Evolutionary conservation across 2,888 invertebrate species (phyloP), one percentile per base, ranked within the genome.

Genomic region (Nasonovia ribisnigri): DNA sequence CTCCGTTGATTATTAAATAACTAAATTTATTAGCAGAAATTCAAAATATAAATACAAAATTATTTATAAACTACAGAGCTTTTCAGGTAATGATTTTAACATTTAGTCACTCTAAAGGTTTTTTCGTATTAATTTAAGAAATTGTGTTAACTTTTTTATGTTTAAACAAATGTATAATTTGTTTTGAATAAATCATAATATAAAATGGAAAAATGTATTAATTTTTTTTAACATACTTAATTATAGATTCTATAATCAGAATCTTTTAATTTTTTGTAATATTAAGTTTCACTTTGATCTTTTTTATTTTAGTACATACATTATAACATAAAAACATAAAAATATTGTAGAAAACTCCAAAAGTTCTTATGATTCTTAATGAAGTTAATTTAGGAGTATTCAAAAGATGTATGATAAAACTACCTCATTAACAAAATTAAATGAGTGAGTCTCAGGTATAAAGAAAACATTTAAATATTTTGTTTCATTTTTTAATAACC

Each of bases 101-200:
- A 88, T 88, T 92, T 92, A 88, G 29, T 77, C 88, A 88, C n/a
- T 54, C 46, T 88, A 51, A 77, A 88, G 51, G 51, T 54, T 92
- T 92, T 77, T 88, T 87, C 67, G 24, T 92, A 88, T 92, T 84
- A 51, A 77, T 90, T 92, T 92, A 92, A 92, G 87, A 92, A 92
- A 92, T 77, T 88, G 51, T 88, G 77, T 88, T 92, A 88, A 88
- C 42, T 88, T 92, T 92, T 91, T 92, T 92, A 92, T 92, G 88
- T 88, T 88, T 77, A 67, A 92, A 88, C 92, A 88, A 92, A 88
- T 92, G 13, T 48, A 43, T 92, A 77, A 92, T 92, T 92, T 92
- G 92, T 92, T 92, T 92, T 92, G n/a, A 92, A 92, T 92, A 92
- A 88, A 92, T 77, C 13, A 67, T 77, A 43, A 88, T 88, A n/a